Conservation (phyloP, 1,140 invertebrate species). For the Frieseomelitta varia region DNA sequence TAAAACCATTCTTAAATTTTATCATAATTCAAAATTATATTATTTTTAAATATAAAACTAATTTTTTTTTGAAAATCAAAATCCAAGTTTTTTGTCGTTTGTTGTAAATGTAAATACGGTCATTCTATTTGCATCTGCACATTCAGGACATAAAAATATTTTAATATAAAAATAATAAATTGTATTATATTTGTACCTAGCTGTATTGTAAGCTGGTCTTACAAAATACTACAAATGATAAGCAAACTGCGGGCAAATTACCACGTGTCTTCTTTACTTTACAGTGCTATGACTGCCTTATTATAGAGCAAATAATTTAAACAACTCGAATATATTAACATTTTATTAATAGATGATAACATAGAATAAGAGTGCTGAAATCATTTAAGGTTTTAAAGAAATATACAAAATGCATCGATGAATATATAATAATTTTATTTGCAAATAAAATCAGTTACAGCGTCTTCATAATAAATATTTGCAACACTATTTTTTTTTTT, state of each 20-base stretch:
- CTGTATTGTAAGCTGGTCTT: conserved; percentile 21
- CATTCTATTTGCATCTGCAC: not conserved
- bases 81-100: not conserved
- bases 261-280: conserved; percentile 52
- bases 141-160: conserved; percentile 18
- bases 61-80: not conserved
- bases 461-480: conserved; percentile 40
- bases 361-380: conserved; percentile 64
- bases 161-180: conserved; percentile 33
- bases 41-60: not conserved
- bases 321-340: conserved; percentile 5
- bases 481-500: not conserved
- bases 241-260: conserved; percentile 44
- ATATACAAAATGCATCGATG: conserved; percentile 42
- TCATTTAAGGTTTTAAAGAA: conserved; percentile 56
- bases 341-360: conserved; percentile 3
- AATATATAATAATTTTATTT: conserved; percentile 63
- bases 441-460: conserved; percentile 52
- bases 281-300: conserved; percentile 51
- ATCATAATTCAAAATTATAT: not conserved
- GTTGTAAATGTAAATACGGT: not conserved
- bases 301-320: not conserved
- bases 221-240: conserved; percentile 18
- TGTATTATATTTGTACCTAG: conserved; percentile 40
- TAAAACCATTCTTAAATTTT: not conserved